Conservation (phyloP, 1,140 invertebrate genomes). For the Zeugodacus cucurbitae region DNA sequence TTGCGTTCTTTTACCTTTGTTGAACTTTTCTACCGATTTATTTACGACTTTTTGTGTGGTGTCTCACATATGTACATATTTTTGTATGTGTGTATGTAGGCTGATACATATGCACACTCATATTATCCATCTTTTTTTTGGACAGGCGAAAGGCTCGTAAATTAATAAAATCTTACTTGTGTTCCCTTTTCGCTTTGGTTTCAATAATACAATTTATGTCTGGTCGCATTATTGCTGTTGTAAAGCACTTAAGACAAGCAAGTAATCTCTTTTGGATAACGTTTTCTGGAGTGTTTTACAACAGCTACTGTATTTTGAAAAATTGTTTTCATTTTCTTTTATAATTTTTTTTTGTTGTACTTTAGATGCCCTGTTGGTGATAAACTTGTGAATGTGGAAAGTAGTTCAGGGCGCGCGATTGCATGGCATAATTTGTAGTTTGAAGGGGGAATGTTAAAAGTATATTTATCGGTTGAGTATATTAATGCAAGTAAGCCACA, state of each 20-base stretch:
- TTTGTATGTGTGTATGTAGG: not conserved
- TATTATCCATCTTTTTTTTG: not conserved
- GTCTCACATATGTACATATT: not conserved
- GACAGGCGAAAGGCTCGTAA: conserved; percentile 17
- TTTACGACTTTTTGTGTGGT: conserved; percentile 11
- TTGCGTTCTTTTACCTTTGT: not conserved
- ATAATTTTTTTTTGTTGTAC: not conserved
- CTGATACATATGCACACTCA: not conserved
- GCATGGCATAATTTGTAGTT: not conserved
- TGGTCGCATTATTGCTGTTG: not conserved
- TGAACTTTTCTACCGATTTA: conserved; percentile 1
- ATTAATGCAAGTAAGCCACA: too few species aligned
- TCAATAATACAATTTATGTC: conserved; percentile 9
- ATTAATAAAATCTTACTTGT: conserved; percentile 29
- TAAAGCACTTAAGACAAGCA: conserved; percentile 1
- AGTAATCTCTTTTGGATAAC: not conserved
- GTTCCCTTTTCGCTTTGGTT: not conserved
- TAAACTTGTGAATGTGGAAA: not conserved
- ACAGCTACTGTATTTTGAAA: conserved; percentile 3
- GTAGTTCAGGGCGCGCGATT: not conserved
- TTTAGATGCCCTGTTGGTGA: not conserved
- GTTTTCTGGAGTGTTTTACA: not conserved
- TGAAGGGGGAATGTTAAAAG: not conserved
- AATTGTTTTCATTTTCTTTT: not conserved
- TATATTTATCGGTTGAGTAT: too few species aligned